These are phyloP conservation scores for Erpetoichthys calabaricus DNA, from an alignment of 2,797 vertebrate species.

Conservation along the genomic window DNA sequence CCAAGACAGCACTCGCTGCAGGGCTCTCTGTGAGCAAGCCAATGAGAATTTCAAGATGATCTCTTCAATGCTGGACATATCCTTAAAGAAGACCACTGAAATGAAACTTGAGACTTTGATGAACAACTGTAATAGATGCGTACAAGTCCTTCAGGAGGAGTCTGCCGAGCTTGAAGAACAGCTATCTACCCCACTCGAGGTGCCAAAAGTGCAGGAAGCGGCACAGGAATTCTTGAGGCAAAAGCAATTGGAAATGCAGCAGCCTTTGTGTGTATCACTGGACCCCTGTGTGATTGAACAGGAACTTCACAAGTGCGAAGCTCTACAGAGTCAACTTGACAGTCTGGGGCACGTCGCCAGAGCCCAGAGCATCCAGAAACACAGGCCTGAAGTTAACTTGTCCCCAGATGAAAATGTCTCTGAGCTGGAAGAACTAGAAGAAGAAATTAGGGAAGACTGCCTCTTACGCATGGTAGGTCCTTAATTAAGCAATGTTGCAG, in stretches of 20 bases:
- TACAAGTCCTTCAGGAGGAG: slow-evolving; percentile 31
- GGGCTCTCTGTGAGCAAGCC: slow-evolving; percentile 31
- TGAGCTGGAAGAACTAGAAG: slow-evolving; percentile 39
- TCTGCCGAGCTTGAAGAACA: slow-evolving; percentile 36
- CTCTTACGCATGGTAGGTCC: slow-evolving; percentile 57
- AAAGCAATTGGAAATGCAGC: slow-evolving; percentile 34
- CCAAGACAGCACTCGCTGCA: slow-evolving; percentile 34
- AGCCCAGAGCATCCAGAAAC: slow-evolving; percentile 7
- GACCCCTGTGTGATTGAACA: slow-evolving; percentile 33
- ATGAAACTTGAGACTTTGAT: slow-evolving; percentile 33
- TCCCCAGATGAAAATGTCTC: slow-evolving; percentile 21
- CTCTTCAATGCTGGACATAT: slow-evolving; percentile 40
- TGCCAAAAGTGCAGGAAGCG: slow-evolving; percentile 25
- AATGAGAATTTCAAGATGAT: slow-evolving; percentile 34
- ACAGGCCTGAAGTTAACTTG: slow-evolving; percentile 11
- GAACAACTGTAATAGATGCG: slow-evolving; percentile 25
- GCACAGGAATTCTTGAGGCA: slow-evolving; percentile 27
- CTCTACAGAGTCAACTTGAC: slow-evolving; percentile 47
- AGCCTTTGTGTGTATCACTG: slow-evolving; percentile 34
- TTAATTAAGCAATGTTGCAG: slow-evolving; percentile 5
- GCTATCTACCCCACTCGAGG: slow-evolving; percentile 30
- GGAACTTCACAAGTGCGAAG: slow-evolving; percentile 45
- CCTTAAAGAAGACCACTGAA: slow-evolving; percentile 35
- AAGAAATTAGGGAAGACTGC: slow-evolving; percentile 40
- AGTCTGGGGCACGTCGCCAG: slow-evolving; percentile 31